phyloP scores from a whole-genome alignment of 1,140 invertebrate species.

The Pseudobourletiella spinata region DNA sequence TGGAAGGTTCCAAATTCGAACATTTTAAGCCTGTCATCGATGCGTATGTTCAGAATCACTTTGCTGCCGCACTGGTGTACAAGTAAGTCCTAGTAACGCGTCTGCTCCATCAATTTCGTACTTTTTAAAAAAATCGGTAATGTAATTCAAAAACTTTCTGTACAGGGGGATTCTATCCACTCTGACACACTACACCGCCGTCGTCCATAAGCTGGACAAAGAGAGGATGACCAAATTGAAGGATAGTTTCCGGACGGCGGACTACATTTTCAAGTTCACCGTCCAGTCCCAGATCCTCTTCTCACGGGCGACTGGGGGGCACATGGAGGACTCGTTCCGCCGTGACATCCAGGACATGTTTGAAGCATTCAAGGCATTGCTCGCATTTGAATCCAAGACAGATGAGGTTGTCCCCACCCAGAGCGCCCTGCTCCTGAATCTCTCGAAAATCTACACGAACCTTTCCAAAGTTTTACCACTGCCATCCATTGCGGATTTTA shows the following conservation, averaged over 20 bases:
- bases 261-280: constrained; percentile 92
- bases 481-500: neutral
- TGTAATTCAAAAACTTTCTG: constrained; percentile 12
- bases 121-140: neutral
- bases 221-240: constrained; percentile 80
- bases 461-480: neutral
- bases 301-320: constrained; percentile 72
- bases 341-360: constrained; percentile 67
- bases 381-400: constrained; percentile 38
- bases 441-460: neutral
- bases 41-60: constrained; percentile 89
- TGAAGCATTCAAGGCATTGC: constrained; percentile 62
- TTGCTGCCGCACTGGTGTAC: constrained; percentile 89
- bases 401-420: neutral
- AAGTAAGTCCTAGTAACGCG: constrained; percentile 54
- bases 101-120: neutral
- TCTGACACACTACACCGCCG: constrained; percentile 82
- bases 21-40: constrained; percentile 93
- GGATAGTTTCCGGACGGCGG: constrained; percentile 80
- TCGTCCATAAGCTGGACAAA: constrained; percentile 57
- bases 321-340: constrained; percentile 76
- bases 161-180: constrained; percentile 70
- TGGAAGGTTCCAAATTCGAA: constrained; percentile 87
- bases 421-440: neutral
- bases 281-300: constrained; percentile 84